Conservation (phyloP, 2,113 vertebrate species). For the Chitala chitala region DNA sequence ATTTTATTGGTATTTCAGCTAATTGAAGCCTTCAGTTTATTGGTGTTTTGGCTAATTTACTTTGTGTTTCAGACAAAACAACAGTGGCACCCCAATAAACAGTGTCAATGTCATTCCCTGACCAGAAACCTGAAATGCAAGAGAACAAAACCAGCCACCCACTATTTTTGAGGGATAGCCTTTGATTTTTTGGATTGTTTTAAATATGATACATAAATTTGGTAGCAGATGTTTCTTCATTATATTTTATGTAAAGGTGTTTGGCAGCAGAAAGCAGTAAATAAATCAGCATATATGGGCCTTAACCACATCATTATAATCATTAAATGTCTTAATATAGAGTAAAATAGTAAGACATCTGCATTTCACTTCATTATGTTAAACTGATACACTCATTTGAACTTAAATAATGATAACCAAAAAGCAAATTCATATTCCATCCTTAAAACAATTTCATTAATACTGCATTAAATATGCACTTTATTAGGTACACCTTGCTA, state of each 20-base stretch:
- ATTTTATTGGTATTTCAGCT: neutral
- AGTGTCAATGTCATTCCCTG: neutral
- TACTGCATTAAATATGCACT: neutral
- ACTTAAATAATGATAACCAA: slow-evolving; percentile 36
- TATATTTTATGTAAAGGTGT: slow-evolving; percentile 28
- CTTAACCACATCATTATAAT: slow-evolving; percentile 60
- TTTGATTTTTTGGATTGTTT: neutral
- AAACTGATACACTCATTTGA: too few relatives aligned
- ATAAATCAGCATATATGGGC: slow-evolving; percentile 55
- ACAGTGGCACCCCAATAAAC: neutral
- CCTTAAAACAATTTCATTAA: neutral
- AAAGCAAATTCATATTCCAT: neutral
- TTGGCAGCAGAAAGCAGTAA: slow-evolving; percentile 44
- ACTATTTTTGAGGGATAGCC: neutral
- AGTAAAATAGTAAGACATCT: slow-evolving; percentile 56
- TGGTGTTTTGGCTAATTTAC: too few relatives aligned
- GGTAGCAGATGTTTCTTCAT: slow-evolving; percentile 41
- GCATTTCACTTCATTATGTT: slow-evolving; percentile 66
- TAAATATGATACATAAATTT: slow-evolving; percentile 8
- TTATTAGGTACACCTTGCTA: too few relatives aligned
- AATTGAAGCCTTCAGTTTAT: neutral
- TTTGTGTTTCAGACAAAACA: neutral
- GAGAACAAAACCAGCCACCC: neutral
- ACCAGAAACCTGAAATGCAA: neutral
- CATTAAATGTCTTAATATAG: slow-evolving; percentile 62